Evolutionary conservation across 2,888 invertebrate species (phyloP).

Genomic region (Hirtodrosophila duncani): DNA sequence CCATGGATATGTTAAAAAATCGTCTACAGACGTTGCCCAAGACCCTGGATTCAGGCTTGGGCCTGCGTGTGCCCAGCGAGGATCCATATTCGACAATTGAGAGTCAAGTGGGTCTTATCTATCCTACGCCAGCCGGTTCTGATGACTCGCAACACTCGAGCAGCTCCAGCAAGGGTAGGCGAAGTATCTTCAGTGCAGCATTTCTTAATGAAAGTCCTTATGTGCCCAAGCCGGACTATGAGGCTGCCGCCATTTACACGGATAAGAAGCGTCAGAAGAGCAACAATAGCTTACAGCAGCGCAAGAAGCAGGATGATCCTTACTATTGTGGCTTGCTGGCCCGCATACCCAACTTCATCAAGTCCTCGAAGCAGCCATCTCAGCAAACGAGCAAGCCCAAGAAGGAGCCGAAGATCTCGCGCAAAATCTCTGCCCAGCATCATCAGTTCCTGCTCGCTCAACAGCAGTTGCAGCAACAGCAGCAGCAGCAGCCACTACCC

Average conservation of each 20-base stretch:
- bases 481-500: conserved; percentile 64
- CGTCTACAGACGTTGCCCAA: conserved; percentile 81
- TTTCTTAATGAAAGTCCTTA: conserved; percentile 76
- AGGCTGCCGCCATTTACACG: conserved; percentile 58
- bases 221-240: conserved; percentile 78
- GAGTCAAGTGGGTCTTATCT: conserved; percentile 77
- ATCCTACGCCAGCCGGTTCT: conserved; percentile 73
- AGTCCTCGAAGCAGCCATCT: conserved; percentile 76
- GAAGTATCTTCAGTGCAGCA: conserved; percentile 68
- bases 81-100: conserved; percentile 78
- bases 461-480: conserved; percentile 27
- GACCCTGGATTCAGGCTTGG: conserved; percentile 70
- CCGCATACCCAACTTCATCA: conserved; percentile 84
- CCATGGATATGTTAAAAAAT: conserved; percentile 87
- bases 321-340: conserved; percentile 85
- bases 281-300: conserved; percentile 54
- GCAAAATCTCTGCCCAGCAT: conserved; percentile 77
- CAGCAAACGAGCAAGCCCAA: conserved; percentile 45
- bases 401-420: conserved; percentile 74
- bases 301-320: conserved; percentile 82
- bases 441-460: conserved; percentile 46
- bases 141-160: conserved; percentile 74
- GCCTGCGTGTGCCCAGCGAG: conserved; percentile 73
- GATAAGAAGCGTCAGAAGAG: conserved; percentile 63
- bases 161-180: conserved; percentile 65